These are phyloP conservation scores for Maconellicoccus hirsutus DNA, from an alignment of 1,140 invertebrate genomes.

Conservation along the genomic window DNA sequence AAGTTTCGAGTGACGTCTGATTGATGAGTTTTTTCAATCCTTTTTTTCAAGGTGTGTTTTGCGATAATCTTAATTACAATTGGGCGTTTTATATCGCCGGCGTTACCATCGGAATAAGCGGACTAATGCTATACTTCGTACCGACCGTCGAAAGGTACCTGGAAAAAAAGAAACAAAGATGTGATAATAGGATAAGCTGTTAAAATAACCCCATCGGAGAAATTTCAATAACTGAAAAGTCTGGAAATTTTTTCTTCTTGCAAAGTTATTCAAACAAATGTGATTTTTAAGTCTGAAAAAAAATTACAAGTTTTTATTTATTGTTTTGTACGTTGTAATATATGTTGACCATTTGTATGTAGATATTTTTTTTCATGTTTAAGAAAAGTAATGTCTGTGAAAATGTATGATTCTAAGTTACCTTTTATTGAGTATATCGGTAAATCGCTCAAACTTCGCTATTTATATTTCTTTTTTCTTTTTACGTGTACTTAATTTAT, in stretches of 20 bases:
- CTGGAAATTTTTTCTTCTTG: background rate
- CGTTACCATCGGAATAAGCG: conserved; percentile 68
- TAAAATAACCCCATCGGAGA: background rate
- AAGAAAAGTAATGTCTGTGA: background rate
- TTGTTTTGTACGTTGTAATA: background rate
- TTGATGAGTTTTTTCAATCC: conserved; percentile 23
- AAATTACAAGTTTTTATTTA: background rate
- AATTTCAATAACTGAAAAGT: background rate
- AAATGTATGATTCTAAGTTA: background rate
- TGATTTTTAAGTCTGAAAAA: conserved; percentile 17
- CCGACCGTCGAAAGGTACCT: conserved; percentile 53
- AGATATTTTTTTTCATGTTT: background rate
- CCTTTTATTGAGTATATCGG: background rate
- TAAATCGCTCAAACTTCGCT: background rate
- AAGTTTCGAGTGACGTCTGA: too few species aligned
- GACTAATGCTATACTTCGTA: conserved; percentile 76
- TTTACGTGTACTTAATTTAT: background rate
- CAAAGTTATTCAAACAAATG: background rate
- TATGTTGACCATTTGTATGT: background rate
- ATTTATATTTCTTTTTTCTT: background rate
- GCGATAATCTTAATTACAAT: conserved; percentile 61
- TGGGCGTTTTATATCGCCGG: conserved; percentile 75
- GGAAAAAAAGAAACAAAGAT: conserved; percentile 11
- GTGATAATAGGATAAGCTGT: background rate
- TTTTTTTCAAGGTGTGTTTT: conserved; percentile 58